Evolutionary conservation across 2,888 invertebrate species (phyloP).

Genomic region (Cheilosia variabilis): DNA sequence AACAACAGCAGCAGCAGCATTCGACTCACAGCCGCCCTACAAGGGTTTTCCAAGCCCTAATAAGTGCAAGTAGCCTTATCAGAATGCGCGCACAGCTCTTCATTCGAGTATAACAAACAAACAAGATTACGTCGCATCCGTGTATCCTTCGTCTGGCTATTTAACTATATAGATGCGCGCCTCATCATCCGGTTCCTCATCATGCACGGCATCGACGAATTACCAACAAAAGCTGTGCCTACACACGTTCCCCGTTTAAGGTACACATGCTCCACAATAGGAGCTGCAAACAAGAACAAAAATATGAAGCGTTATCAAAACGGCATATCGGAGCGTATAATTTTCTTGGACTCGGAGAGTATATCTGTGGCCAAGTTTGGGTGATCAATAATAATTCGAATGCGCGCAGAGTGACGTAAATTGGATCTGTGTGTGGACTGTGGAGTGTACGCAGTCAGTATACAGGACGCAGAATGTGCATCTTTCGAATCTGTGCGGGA

Average conservation of each 20-base stretch:
- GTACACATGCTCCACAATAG: slow-evolving; percentile 45
- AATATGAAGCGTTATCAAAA: slow-evolving; percentile 64
- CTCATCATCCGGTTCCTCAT: slow-evolving; percentile 62
- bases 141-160: slow-evolving; percentile 17
- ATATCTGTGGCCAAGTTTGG: slow-evolving; percentile 26
- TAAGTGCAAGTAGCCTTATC: slow-evolving; percentile 64
- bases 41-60: slow-evolving; percentile 39
- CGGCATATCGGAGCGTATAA: slow-evolving; percentile 73
- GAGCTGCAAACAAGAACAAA: slow-evolving; percentile 2
- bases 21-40: slow-evolving; percentile 54
- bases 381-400: slow-evolving; percentile 69
- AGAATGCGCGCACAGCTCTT: slow-evolving; percentile 23
- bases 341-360: slow-evolving; percentile 34
- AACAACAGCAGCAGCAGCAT: slow-evolving; percentile 26
- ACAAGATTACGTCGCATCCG: slow-evolving; percentile 39
- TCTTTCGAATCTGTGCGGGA: slow-evolving; percentile 57
- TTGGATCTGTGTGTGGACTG: slow-evolving; percentile 44
- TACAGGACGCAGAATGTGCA: slow-evolving; percentile 26
- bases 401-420: slow-evolving; percentile 66
- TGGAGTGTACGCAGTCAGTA: background rate
- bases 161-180: slow-evolving; percentile 38
- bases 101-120: slow-evolving; percentile 56
- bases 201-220: slow-evolving; percentile 36
- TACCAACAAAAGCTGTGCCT: slow-evolving; percentile 35
- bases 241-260: slow-evolving; percentile 4